Base-by-base conservation (phyloP, 2,888 invertebrate genomes). In the Malthinus seriepunctatus region DNA sequence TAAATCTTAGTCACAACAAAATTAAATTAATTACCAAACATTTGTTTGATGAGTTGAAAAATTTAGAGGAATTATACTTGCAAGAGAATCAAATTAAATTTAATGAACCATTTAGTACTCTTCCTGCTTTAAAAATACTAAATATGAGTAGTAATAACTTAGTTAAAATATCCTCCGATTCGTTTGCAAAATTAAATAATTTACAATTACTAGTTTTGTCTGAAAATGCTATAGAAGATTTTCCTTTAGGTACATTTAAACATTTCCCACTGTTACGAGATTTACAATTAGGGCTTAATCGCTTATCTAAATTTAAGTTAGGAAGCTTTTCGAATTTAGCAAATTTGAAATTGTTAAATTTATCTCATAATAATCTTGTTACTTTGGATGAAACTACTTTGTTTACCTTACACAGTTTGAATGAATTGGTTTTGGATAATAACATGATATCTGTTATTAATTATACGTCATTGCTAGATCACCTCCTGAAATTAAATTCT, bases 301-400 rank as follows among this genome's bases (percentile, higher is more conserved):
- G 12, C 5, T 7, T 51, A 33, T 32, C 42, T 14, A n/a, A n/a
- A 9, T 42, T 51, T n/a, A 51, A 33, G 32, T 32, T 15, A 12
- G 51, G 51, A 2, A 33, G 14, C 32, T 51, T 51, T 32, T 51
- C 51, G 11, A 51, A 51, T 33, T 33, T 42, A 32, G 33, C 8
- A 8, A 32, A 12, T 8, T 11, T 50, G 12, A 12, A 8, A 7
- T 38, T n/a, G 4, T 23, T 51, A 42, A 33, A 51, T 42, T n/a
- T 51, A 11, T 51, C 51, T 5, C 8, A 42, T 33, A 51, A 51
- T 14, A 39, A 32, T 9, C 6, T 51, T 11, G 10, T n/a, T 5
- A 9, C 7, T 7, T 42, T 51, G n/a, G 12, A 51, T 33, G 51
- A 51, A 42, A 32, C 5, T 1, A 15, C 32, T 5, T 14, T 51